Evolutionary conservation across 1,140 invertebrate genomes (phyloP), one percentile per base, ranked within the genome.

Genomic region (Solen grandis): DNA sequence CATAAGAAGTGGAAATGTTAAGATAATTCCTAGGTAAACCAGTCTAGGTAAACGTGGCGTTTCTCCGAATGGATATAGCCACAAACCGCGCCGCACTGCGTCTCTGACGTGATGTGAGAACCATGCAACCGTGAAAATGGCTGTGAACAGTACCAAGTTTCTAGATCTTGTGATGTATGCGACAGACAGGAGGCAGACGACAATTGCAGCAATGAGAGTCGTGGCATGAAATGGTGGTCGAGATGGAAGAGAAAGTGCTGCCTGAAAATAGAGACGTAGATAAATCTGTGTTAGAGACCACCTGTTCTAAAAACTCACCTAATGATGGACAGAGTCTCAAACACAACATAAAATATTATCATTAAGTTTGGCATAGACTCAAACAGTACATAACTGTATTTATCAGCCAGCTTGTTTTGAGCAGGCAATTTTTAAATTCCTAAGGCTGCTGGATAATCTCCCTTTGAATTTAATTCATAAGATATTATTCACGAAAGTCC

Each of bases 21-120:
- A n/a, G 22, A 65, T 85, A 22, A 54, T 36, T 29, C 57, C 55
- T 3, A 89, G 54, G 55, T 86, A 89, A 22, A 83, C 2, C 27
- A 13, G 46, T 31, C 83, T 73, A 16, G 84, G 82, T n/a, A 91
- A 19, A 36, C 85, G 84, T 14, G 78, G 80, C 13, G 90, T 90
- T 19, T 84, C 80, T 0, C 63, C 80, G n/a, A 88, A 79, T 13
- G 90, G 88, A 59, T 83, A 85, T 38, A 92, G 79, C 88, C 88
- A 90, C 10, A 91, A 73, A 8, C 91, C 91, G 14, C 86, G 77
- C 41, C 90, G 74, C 55, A 73, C 35, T 3, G 81, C 89, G 80
- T 92, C 91, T 50, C 90, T 75, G 10, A 91, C 60, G 68, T 92
- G 90, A 74, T 92, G 91, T 25, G 88, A 87, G 25, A 88, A 69